Percentiles rank a stretch among this genome's conserved stretches.
These are phyloP conservation scores for Archegozetes longisetosus DNA, from an alignment of 1,140 invertebrate genomes.

Conservation along the genomic window DNA sequence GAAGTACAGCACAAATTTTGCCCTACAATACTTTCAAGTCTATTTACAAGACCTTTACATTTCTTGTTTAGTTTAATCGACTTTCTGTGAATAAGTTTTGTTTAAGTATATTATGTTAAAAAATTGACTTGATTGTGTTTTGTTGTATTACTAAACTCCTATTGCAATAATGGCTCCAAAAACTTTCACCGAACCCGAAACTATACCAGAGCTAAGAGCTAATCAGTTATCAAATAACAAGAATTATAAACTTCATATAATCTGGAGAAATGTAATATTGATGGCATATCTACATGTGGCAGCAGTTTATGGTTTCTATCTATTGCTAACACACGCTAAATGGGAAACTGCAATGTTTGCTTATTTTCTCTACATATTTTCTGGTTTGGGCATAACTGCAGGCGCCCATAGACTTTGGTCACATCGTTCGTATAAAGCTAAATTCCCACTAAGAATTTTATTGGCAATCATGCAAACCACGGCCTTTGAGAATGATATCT, in stretches of 20 bases:
- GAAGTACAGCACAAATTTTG: too few relatives aligned
- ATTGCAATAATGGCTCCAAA: too few relatives aligned
- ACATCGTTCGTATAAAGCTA: constrained; percentile 38
- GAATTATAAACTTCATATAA: constrained; percentile 31
- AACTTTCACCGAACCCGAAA: too few relatives aligned
- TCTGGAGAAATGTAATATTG: constrained; percentile 81
- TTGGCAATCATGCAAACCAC: constrained; percentile 23
- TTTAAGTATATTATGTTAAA: too few relatives aligned
- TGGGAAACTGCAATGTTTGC: constrained; percentile 54
- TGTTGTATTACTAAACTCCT: too few relatives aligned
- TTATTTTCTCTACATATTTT: background rate
- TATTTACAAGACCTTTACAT: too few relatives aligned
- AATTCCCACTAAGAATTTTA: constrained; percentile 30
- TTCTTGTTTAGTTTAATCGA: too few relatives aligned
- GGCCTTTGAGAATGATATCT: constrained; percentile 16
- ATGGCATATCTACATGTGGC: constrained; percentile 69
- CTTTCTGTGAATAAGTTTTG: too few relatives aligned
- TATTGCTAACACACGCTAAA: constrained; percentile 59
- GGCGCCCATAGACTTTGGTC: constrained; percentile 38
- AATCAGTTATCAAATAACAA: too few relatives aligned
- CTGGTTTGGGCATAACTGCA: constrained; percentile 43
- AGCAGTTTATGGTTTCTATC: constrained; percentile 65
- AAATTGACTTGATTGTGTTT: too few relatives aligned
- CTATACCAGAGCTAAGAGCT: too few relatives aligned
- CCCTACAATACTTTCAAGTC: too few relatives aligned